Evolutionary conservation across 1,140 invertebrate species (phyloP).

Genomic region (Ips typographus): DNA sequence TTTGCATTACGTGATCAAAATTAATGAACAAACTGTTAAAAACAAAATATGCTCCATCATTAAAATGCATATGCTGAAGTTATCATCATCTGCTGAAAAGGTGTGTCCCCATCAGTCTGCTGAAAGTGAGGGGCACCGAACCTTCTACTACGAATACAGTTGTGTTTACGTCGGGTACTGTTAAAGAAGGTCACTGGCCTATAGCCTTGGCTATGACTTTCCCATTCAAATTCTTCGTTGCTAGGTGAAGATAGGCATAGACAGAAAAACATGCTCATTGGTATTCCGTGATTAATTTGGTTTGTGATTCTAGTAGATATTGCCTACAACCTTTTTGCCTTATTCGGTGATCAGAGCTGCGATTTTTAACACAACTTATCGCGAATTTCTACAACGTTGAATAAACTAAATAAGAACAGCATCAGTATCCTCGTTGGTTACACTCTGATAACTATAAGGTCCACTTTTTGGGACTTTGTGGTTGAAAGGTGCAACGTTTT

Average conservation of each 20-base stretch:
- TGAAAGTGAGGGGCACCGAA: conserved; percentile 35
- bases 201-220: conserved; percentile 52
- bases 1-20: too few relatives aligned
- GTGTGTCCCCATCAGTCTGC: conserved; percentile 25
- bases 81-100: conserved; percentile 22
- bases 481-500: conserved; percentile 7
- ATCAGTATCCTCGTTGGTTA: conserved; percentile 7
- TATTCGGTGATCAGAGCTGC: too few relatives aligned
- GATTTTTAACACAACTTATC: too few relatives aligned
- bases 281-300: neutral
- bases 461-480: conserved; percentile 16
- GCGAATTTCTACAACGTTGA: too few relatives aligned
- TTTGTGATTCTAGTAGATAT: too few relatives aligned
- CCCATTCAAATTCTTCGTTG: conserved; percentile 19
- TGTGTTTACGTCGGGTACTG: conserved; percentile 49
- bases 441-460: conserved; percentile 12
- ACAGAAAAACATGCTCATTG: conserved; percentile 3
- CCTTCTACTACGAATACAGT: conserved; percentile 48
- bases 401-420: conserved; percentile 14
- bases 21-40: too few relatives aligned
- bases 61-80: conserved; percentile 11
- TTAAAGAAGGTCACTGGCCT: conserved; percentile 50
- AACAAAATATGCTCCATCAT: neutral
- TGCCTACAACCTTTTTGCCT: too few relatives aligned
- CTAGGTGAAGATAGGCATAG: conserved; percentile 12